Evolutionary conservation across 2,888 invertebrate species (phyloP).

Genomic region (Lasius fuliginosus): DNA sequence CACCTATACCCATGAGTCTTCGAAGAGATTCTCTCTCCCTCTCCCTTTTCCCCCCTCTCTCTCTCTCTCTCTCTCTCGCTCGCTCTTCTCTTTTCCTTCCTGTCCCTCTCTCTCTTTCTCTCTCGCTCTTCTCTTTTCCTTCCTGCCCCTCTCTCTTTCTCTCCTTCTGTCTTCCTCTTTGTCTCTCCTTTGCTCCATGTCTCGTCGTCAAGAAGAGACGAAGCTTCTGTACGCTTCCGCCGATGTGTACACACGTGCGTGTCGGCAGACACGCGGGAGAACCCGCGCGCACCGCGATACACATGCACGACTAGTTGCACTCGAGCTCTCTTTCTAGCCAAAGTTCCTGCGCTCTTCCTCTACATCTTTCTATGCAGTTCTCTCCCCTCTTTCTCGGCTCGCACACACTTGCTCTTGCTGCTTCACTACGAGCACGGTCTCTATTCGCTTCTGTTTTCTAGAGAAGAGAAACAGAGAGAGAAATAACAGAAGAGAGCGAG

Average conservation of each 20-base stretch:
- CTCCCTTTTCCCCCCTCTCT: slow-evolving; percentile 33
- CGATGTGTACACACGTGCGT: slow-evolving; percentile 46
- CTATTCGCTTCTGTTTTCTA: slow-evolving; percentile 75
- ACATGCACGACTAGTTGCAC: slow-evolving; percentile 66
- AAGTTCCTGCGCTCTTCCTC: slow-evolving; percentile 31
- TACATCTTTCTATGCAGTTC: slow-evolving; percentile 26
- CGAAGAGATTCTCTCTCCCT: slow-evolving; percentile 64
- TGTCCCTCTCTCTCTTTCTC: slow-evolving; percentile 18
- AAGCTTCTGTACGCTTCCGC: slow-evolving; percentile 42
- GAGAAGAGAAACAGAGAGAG: slow-evolving; percentile 42
- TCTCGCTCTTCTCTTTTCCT: slow-evolving; percentile 25
- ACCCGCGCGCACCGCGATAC: slow-evolving; percentile 50
- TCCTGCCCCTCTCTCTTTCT: slow-evolving; percentile 21
- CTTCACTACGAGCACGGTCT: slow-evolving; percentile 64
- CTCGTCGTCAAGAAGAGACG: slow-evolving; percentile 49
- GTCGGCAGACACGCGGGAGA: slow-evolving; percentile 52
- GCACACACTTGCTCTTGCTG: slow-evolving; percentile 55
- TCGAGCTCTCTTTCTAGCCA: slow-evolving; percentile 57
- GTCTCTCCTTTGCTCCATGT: slow-evolving; percentile 47
- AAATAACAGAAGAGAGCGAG: slow-evolving; percentile 28
- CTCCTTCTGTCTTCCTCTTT: slow-evolving; percentile 10
- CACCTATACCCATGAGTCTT: slow-evolving; percentile 76
- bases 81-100: slow-evolving; percentile 39
- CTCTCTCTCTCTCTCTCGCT: slow-evolving; percentile 41
- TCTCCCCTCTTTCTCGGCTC: slow-evolving; percentile 1